These are phyloP conservation scores for Jaculus jaculus DNA, from an alignment of 2,113 vertebrate species.

Conservation along the genomic window DNA sequence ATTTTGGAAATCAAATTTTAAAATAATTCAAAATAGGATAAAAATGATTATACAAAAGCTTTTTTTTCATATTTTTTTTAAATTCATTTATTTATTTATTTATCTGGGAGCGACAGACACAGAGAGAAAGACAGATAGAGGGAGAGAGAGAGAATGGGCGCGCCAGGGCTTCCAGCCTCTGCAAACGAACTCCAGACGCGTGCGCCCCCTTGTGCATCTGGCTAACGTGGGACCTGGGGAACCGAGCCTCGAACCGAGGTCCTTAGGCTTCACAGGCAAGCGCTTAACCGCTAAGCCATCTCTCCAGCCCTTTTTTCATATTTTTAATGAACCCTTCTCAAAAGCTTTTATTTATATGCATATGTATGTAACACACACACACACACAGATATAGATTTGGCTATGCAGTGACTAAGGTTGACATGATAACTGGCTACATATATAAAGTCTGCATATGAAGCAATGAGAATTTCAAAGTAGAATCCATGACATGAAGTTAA, in stretches of 20 bases:
- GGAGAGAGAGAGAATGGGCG: no score
- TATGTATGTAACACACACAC: neutral
- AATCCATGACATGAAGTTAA: conserved; percentile 24
- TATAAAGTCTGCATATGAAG: neutral
- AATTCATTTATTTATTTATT: no score
- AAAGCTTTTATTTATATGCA: neutral
- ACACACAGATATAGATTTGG: neutral
- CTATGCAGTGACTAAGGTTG: conserved; percentile 37
- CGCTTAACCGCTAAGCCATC: no score
- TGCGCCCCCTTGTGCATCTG: no score
- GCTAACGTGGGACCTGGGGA: no score
- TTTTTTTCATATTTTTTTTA: neutral
- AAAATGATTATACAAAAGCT: neutral
- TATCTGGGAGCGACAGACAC: no score
- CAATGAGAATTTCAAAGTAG: conserved; percentile 40
- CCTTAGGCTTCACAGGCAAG: no score
- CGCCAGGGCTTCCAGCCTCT: no score
- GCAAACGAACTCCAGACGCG: no score
- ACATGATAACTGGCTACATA: conserved; percentile 32
- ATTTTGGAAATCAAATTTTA: conserved; percentile 24
- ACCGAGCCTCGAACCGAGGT: no score
- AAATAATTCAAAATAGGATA: conserved; percentile 3
- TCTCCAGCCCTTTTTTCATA: neutral
- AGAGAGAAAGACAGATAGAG: no score
- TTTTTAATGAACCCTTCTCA: neutral